These are phyloP conservation scores for Cavia aperea DNA, from an alignment of 2,113 vertebrate genomes.

Conservation along the genomic window DNA sequence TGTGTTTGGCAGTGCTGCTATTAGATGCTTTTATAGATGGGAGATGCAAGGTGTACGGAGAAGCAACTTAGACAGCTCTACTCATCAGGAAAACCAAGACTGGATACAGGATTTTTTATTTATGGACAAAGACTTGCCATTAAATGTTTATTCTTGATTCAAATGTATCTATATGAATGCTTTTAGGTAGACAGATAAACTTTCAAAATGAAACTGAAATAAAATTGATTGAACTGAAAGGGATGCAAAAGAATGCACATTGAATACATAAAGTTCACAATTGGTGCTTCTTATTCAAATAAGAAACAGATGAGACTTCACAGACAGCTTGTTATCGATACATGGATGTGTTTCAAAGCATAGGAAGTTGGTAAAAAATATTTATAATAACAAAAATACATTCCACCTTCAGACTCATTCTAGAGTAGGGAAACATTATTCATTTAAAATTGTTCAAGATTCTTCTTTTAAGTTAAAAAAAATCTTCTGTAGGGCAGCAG, in stretches of 20 bases:
- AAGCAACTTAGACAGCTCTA: background rate
- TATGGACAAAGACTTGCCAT: slow-evolving; percentile 1
- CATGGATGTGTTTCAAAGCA: background rate
- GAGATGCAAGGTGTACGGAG: background rate
- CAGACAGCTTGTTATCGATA: slow-evolving; percentile 18
- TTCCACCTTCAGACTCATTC: slow-evolving; percentile 19
- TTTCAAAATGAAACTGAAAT: slow-evolving; percentile 35
- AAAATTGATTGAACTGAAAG: background rate
- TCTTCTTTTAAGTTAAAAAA: slow-evolving; percentile 56
- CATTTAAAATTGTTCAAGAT: slow-evolving; percentile 60
- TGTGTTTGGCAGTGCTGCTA: background rate
- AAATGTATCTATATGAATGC: background rate
- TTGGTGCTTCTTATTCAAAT: background rate
- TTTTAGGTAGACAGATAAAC: background rate
- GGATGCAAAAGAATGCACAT: background rate
- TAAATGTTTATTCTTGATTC: background rate
- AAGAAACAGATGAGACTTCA: slow-evolving; percentile 19
- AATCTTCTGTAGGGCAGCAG: background rate
- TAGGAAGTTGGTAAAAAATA: slow-evolving; percentile 31
- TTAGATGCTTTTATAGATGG: background rate
- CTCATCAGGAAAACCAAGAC: slow-evolving; percentile 16
- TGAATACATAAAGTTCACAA: background rate
- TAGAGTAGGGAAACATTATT: slow-evolving; percentile 24
- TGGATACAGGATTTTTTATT: background rate
- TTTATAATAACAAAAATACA: slow-evolving; percentile 58